Conservation (phyloP, 2,113 vertebrate species). For the Oncorhynchus nerka region DNA sequence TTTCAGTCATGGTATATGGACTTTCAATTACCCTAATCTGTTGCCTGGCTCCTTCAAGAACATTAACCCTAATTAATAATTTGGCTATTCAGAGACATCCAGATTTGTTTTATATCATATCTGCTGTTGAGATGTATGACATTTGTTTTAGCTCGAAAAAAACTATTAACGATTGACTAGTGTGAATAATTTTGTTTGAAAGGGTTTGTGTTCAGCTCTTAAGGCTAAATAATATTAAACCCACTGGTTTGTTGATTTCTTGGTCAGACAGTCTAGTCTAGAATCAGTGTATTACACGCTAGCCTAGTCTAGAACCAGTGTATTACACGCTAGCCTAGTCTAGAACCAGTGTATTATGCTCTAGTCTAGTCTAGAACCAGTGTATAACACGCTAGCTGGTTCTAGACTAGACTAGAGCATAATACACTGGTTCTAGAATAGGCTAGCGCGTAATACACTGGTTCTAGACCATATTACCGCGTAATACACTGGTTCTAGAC, state of each 20-base stretch:
- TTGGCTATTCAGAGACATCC: constrained; percentile 17
- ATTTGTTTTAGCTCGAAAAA: background rate
- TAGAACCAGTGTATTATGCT: too few relatives aligned
- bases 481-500: too few relatives aligned
- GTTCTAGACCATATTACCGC: too few relatives aligned
- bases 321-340: too few relatives aligned
- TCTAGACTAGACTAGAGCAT: too few relatives aligned
- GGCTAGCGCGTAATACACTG: too few relatives aligned
- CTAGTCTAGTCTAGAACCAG: too few relatives aligned
- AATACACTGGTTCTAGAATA: too few relatives aligned
- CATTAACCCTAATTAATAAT: constrained; percentile 53
- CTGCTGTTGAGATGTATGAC: background rate
- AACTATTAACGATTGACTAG: background rate
- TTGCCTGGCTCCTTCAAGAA: constrained; percentile 66
- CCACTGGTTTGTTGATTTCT: background rate
- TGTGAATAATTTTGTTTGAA: background rate
- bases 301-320: too few relatives aligned
- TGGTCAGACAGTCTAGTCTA: too few relatives aligned
- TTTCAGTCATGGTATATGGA: constrained; percentile 76
- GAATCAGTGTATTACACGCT: too few relatives aligned
- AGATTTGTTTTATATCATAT: background rate
- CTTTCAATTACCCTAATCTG: constrained; percentile 77
- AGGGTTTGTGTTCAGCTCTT: background rate
- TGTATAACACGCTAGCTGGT: too few relatives aligned
- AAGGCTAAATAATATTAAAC: background rate